These are phyloP conservation scores for Oreortyx pictus DNA, from an alignment of 2,797 vertebrate genomes.

Conservation along the genomic window DNA sequence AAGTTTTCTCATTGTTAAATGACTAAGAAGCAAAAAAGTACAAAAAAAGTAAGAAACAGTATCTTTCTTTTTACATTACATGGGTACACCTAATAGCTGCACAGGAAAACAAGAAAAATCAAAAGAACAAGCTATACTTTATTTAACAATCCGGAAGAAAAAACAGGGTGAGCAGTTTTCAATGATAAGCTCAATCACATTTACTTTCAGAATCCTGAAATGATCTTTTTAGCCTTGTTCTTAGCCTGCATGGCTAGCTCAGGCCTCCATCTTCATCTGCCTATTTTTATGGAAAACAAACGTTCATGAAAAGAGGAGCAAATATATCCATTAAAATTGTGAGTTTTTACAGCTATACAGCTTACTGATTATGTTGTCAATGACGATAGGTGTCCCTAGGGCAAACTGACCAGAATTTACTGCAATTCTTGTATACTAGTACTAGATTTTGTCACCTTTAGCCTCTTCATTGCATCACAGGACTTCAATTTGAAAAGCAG, in stretches of 20 bases:
- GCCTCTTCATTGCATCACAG: not conserved
- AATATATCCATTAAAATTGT: not conserved
- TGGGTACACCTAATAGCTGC: not conserved
- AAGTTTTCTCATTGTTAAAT: not conserved
- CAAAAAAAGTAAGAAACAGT: not conserved
- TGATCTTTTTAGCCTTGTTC: not conserved
- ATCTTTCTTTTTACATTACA: not conserved
- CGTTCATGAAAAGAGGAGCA: not conserved
- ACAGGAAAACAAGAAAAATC: not conserved
- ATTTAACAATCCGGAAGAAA: not conserved
- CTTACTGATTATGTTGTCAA: not conserved
- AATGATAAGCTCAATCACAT: not conserved
- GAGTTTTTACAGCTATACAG: not conserved
- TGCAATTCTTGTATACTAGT: not conserved
- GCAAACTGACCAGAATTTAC: not conserved
- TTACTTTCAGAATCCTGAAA: not conserved
- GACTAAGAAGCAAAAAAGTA: no score
- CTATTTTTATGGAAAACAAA: not conserved
- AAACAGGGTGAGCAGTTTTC: not conserved
- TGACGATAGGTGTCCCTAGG: not conserved
- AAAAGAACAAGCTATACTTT: not conserved
- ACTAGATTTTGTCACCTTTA: not conserved
- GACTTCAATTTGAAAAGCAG: conserved; percentile 3
- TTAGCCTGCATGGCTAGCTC: not conserved
- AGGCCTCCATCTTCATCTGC: not conserved